A percentile compares a stretch with the other conserved stretches of the same genome.
Evolutionary conservation across 1,140 invertebrate genomes (phyloP).

Genomic region (Octopus bimaculoides): DNA sequence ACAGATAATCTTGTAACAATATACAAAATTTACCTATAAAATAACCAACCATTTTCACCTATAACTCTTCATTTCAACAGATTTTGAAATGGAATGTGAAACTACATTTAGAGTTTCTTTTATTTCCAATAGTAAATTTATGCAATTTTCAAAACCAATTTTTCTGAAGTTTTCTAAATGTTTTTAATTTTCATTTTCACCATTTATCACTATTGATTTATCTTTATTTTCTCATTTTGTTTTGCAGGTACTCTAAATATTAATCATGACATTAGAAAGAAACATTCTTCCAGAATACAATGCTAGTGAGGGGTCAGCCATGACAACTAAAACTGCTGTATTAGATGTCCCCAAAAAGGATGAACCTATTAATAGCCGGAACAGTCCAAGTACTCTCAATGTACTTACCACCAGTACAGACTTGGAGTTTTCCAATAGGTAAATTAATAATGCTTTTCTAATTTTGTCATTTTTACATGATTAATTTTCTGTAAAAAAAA

Average conservation of each 20-base stretch:
- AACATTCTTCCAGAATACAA: conserved; percentile 14
- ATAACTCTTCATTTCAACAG: too few relatives aligned
- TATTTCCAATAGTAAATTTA: too few relatives aligned
- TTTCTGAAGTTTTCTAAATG: too few relatives aligned
- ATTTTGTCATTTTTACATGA: neutral
- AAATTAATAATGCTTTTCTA: conserved; percentile 9
- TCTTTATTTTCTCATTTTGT: neutral
- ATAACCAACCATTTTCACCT: too few relatives aligned
- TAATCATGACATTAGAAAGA: conserved; percentile 8
- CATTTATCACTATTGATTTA: too few relatives aligned
- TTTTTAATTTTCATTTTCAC: too few relatives aligned
- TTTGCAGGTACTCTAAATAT: neutral
- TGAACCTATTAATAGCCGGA: conserved; percentile 55
- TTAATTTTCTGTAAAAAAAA: too few relatives aligned
- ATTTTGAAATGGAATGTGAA: too few relatives aligned
- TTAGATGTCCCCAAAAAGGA: conserved; percentile 41
- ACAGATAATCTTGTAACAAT: too few relatives aligned
- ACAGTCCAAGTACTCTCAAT: conserved; percentile 54
- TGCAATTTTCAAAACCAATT: too few relatives aligned
- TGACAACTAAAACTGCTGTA: conserved; percentile 18
- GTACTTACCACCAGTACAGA: conserved; percentile 52
- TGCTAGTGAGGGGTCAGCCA: conserved; percentile 7
- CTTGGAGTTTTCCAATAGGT: conserved; percentile 56
- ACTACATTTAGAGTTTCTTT: too few relatives aligned
- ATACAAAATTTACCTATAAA: too few relatives aligned